Base-by-base conservation (phyloP, 2,888 invertebrate genomes). In the Tigriopus californicus region DNA sequence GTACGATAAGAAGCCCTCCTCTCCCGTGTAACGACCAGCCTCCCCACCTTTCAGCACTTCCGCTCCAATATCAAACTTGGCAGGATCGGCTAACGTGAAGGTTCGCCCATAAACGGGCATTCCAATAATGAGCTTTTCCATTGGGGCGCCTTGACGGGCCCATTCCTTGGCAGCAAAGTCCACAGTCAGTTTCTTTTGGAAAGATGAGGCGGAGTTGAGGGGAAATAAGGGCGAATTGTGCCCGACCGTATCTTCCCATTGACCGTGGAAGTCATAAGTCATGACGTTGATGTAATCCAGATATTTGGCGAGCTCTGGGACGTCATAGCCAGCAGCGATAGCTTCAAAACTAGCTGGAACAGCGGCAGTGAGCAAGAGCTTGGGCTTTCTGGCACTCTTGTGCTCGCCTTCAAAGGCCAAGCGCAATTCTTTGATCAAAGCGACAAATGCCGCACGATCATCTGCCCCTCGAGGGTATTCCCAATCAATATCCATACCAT, bases 251-350 rank as follows among this genome's bases (percentile, higher is more conserved):
- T 88, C 77, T 70, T 91, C 90, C 90, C 90, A 91, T 69, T 89
- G 88, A 0, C 91, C 91, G 68, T 90, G 90, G 78, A 91, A 91
- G 70, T 91, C 91, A 68, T 91, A 92, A 0, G 90, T 89, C 90
- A 91, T 90, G 11, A 91, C 84, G 70, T 90, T 91, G 69, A 91
- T 88, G 69, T 85, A 89, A 72, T 92, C 91, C 67, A 91, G 75
- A 69, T 88, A 91, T 73, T 91, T 91, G 4, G 89, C 83, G 64
- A 92, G 87, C 72, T 91, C 91, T 0, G 87, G 86, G 0, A 91
- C 90, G 66, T 91, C 91, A 66, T 91, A 91, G 74, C 91, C 91
- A 61, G 89, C 89, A 60, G 88, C 88, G 52, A 91, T 88, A 0
- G 90, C 90, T 73, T 91, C 90, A 64, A 89, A 89, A 22, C 87